Conservation (phyloP, 2,797 vertebrate genomes). For the Sebastiscus tertius region DNA sequence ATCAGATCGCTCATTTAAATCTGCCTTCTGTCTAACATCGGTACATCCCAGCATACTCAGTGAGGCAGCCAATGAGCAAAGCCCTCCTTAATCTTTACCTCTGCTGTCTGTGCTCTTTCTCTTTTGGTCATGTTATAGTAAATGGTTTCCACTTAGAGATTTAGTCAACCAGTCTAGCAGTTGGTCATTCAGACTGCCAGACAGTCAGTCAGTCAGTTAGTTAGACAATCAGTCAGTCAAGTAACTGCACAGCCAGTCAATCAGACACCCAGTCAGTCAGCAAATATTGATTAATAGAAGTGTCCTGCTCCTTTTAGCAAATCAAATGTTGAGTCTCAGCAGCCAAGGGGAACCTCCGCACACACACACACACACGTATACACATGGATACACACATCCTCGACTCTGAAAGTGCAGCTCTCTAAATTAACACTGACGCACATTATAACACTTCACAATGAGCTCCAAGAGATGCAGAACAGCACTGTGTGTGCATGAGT, state of each 20-base stretch:
- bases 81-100: neutral
- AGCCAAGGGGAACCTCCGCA: constrained; percentile 86
- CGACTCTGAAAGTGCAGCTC: constrained; percentile 88
- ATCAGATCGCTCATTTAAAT: neutral
- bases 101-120: constrained; percentile 12
- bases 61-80: neutral
- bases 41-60: neutral
- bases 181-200: constrained; percentile 32
- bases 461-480: constrained; percentile 40
- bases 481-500: neutral
- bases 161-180: constrained; percentile 83
- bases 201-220: constrained; percentile 37
- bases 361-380: constrained; percentile 80
- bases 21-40: neutral
- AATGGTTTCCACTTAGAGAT: constrained; percentile 54
- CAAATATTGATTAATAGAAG: constrained; percentile 99
- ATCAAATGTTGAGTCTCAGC: constrained; percentile 96
- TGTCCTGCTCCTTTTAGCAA: constrained; percentile 99
- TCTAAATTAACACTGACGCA: constrained; percentile 96
- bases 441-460: constrained; percentile 88
- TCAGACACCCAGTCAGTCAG: constrained; percentile 92
- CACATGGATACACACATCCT: constrained; percentile 80
- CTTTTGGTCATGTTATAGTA: constrained; percentile 16
- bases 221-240: constrained; percentile 55
- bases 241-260: constrained; percentile 75